Conservation (phyloP, 2,888 invertebrate species). For the Agrochola macilenta region DNA sequence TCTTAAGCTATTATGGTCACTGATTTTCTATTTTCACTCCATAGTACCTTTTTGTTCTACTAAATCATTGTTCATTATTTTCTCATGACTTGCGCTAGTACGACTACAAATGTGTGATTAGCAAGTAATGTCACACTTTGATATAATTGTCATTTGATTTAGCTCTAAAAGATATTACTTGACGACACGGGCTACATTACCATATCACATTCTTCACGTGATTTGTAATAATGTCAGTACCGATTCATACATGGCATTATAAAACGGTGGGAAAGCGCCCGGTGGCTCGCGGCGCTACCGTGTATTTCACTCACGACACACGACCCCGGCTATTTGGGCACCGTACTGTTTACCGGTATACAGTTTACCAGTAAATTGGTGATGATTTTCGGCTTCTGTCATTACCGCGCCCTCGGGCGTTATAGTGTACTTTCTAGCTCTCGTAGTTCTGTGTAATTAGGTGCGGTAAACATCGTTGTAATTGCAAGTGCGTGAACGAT, state of each 20-base stretch:
- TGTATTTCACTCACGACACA: slow-evolving; percentile 87
- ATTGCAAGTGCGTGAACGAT: slow-evolving; percentile 54
- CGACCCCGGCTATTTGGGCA: slow-evolving; percentile 84
- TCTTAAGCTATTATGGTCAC: neutral
- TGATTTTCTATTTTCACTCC: slow-evolving; percentile 29
- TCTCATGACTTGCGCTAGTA: neutral
- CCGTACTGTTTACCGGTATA: slow-evolving; percentile 82
- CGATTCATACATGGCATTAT: slow-evolving; percentile 59
- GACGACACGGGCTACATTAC: neutral
- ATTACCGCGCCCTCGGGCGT: slow-evolving; percentile 78
- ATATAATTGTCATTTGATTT: slow-evolving; percentile 3
- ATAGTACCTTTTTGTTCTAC: neutral
- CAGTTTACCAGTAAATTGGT: slow-evolving; percentile 84
- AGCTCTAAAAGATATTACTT: neutral
- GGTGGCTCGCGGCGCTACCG: slow-evolving; percentile 88
- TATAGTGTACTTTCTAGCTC: slow-evolving; percentile 79
- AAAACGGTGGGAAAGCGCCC: slow-evolving; percentile 85
- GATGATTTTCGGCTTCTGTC: slow-evolving; percentile 88
- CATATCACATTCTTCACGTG: slow-evolving; percentile 16
- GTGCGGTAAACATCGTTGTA: slow-evolving; percentile 43
- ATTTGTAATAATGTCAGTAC: slow-evolving; percentile 54
- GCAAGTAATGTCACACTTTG: neutral
- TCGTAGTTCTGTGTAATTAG: slow-evolving; percentile 73
- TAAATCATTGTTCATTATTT: neutral
- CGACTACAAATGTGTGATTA: neutral